Conservation (phyloP, 2,888 invertebrate genomes). For the Seira ritae region DNA sequence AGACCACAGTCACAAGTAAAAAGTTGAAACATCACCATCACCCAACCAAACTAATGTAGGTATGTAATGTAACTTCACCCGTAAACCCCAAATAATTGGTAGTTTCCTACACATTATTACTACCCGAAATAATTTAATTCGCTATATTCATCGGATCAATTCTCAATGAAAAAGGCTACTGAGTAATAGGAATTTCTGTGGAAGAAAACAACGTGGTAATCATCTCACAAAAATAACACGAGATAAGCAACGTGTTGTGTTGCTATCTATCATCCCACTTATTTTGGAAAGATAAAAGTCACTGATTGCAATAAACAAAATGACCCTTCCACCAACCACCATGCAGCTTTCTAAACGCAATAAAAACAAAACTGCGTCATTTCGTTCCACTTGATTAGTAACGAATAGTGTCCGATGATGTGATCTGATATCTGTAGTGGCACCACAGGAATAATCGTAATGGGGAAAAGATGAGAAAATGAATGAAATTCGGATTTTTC, state of each 20-base stretch:
- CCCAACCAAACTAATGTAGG: too few species aligned
- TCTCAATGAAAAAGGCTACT: not conserved
- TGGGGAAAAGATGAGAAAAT: not conserved
- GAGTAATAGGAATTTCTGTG: not conserved
- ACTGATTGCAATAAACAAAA: not conserved
- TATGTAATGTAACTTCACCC: too few species aligned
- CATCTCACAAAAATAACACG: constrained; percentile 20
- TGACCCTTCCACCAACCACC: not conserved
- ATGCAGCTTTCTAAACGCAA: not conserved
- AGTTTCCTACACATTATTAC: too few species aligned
- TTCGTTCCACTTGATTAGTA: too few species aligned
- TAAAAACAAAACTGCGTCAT: constrained; percentile 26
- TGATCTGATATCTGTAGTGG: too few species aligned
- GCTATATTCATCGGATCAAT: too few species aligned
- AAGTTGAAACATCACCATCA: too few species aligned
- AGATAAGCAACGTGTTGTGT: not conserved
- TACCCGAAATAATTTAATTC: too few species aligned
- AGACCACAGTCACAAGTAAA: too few species aligned
- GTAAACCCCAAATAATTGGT: too few species aligned
- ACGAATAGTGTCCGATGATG: too few species aligned
- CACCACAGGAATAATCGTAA: too few species aligned
- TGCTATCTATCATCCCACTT: not conserved
- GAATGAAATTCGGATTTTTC: not conserved
- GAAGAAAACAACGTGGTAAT: not conserved
- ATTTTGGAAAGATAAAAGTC: not conserved